Base-by-base conservation (phyloP, 2,113 vertebrate species). In the Myanophis thanlyinensis region DNA sequence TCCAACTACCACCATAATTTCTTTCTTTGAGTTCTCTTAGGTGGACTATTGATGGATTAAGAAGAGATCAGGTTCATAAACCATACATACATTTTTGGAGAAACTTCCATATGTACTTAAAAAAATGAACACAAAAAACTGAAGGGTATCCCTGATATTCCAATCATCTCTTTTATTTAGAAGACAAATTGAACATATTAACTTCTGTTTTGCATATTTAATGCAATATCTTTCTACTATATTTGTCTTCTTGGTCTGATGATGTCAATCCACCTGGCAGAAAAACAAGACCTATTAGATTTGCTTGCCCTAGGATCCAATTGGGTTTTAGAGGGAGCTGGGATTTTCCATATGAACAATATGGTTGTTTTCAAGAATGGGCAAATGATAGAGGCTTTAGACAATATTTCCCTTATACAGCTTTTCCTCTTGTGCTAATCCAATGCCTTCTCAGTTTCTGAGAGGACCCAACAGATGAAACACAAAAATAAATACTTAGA, bases 181-280 rank as follows among this genome's bases (percentile, higher is more conserved):
- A 18, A 67, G 62, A 67, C 85, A 91, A 92, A 92, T 20, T 47
- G 1, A 12, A 80, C 15, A 94, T 95, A 95, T 96, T 95, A 96
- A 93, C 91, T 91, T 94, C 46, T 91, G 93, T 93, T 97, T 40
- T 80, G 73, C 2, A 44, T 80, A 80, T 80, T 40, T 80, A 80
- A 80, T 22, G 3, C 8, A 40, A 40, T 80, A 80, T 44, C 18
- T 80, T 80, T 80, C 35, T 40, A 22, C 18, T 80, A 40, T 40
- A 40, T 40, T 80, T 40, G 73, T 80, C 35, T 80, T 40, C 30
- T 67, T 67, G 30, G 30, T 67, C 4, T 67, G 13, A 15, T 35
- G 62, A 35, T n/a, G 13, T 67, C 4, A n/a, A 35, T 67, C 30
- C n/a, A 67, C 62, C 62, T 67, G 30, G 5, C n/a, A 67, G 62